A percentile compares a stretch with the other conserved stretches of the same genome.
Conservation (phyloP, 2,797 vertebrate species). For the Allenopithecus nigroviridis region DNA sequence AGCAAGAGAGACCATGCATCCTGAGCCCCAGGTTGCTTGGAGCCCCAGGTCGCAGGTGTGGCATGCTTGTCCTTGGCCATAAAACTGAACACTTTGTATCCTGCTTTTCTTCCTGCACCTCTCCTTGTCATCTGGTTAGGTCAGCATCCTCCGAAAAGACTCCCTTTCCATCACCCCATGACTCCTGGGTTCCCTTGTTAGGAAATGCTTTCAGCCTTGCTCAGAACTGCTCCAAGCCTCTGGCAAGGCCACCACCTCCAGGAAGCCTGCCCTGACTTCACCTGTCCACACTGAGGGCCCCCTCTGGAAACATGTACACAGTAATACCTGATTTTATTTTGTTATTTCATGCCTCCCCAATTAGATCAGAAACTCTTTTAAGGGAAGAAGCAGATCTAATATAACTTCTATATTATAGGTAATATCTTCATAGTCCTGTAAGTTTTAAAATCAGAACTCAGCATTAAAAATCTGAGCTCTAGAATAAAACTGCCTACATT, state of each 20-base stretch:
- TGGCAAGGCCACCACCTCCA: neutral
- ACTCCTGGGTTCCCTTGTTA: neutral
- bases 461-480: neutral
- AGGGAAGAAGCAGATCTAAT: neutral
- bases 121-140: rapidly evolving
- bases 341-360: neutral
- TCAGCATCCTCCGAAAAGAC: neutral
- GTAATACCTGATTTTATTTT: no score
- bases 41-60: rapidly evolving
- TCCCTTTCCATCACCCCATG: rapidly evolving
- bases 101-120: neutral
- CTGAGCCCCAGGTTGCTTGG: neutral
- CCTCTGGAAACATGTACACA: neutral
- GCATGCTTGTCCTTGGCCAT: no score
- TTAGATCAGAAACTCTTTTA: no score
- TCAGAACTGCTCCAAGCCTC: neutral
- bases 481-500: neutral
- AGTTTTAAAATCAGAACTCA: neutral
- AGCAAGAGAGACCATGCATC: rapidly evolving
- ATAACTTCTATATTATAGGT: neutral
- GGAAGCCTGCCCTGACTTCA: neutral
- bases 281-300: neutral
- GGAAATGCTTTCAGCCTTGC: neutral
- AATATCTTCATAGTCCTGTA: neutral
- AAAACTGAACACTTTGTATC: no score